Evolutionary conservation across 2,888 invertebrate species (phyloP).

Genomic region (Thyatira batis): DNA sequence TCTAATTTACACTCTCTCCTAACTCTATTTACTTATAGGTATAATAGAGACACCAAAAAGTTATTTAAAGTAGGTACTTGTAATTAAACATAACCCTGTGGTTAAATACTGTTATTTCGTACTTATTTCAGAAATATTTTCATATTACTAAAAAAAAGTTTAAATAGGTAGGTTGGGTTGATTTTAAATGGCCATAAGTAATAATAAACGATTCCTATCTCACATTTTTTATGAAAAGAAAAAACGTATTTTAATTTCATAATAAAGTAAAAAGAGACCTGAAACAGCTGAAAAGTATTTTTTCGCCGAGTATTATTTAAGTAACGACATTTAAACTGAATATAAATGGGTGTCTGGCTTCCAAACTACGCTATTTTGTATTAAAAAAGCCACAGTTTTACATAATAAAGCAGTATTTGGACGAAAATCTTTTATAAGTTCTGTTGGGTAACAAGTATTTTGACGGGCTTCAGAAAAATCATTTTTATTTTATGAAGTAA

Average conservation of each 20-base stretch:
- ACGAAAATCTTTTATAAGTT: conserved; percentile 20
- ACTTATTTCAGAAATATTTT: too few species aligned
- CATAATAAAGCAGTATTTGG: conserved; percentile 35
- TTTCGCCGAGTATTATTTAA: conserved; percentile 17
- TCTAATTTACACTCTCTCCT: too few species aligned
- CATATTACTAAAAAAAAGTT: too few species aligned
- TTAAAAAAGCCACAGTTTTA: conserved; percentile 27
- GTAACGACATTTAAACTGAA: conserved; percentile 35
- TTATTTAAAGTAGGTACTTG: too few species aligned
- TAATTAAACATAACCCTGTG: too few species aligned
- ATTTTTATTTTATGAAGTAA: not conserved
- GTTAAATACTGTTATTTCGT: too few species aligned
- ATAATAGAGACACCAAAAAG: too few species aligned
- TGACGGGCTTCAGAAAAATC: not conserved
- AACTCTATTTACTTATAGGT: too few species aligned
- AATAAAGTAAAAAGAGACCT: not conserved
- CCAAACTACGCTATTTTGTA: conserved; percentile 28
- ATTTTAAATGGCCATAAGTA: too few species aligned
- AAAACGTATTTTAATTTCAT: not conserved
- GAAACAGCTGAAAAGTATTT: conserved; percentile 1
- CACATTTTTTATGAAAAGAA: conserved; percentile 14
- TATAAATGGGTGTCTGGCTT: conserved; percentile 30
- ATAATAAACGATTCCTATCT: too few species aligned
- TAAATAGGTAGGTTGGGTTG: too few species aligned
- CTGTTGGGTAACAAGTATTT: conserved; percentile 2